Percentiles rank a stretch among this genome's conserved stretches.
phyloP scores from a whole-genome alignment of 2,113 vertebrate genomes.

The Dolichotis patagonum region DNA sequence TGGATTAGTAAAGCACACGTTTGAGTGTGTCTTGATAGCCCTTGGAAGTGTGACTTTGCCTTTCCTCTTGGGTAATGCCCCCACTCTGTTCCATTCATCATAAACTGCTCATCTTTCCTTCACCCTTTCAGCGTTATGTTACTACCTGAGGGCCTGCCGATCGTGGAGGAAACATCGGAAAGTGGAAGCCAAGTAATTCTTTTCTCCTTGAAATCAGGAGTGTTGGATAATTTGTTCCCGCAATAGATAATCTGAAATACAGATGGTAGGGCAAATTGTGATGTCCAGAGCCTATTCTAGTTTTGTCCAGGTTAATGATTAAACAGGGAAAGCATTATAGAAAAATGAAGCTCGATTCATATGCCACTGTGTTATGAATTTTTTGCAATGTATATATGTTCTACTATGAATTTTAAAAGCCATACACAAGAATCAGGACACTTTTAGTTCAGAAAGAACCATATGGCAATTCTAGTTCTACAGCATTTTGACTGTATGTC shows the following conservation, averaged over 20 bases:
- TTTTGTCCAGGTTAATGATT: not conserved
- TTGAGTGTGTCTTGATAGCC: not conserved
- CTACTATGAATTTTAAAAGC: not conserved
- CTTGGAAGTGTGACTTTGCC: not conserved
- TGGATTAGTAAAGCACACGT: not conserved
- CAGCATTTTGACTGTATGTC: not conserved
- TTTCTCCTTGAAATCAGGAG: not conserved
- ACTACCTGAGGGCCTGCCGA: not conserved
- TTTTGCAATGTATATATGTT: not conserved
- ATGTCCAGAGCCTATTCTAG: not conserved
- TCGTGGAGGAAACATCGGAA: not conserved
- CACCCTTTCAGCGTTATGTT: not conserved
- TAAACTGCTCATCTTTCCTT: not conserved
- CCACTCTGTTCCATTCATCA: not conserved
- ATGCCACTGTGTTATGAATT: not conserved
- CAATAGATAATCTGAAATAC: not conserved
- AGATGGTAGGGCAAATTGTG: not conserved
- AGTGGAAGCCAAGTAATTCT: not conserved
- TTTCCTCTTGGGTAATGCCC: not conserved
- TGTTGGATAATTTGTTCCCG: not conserved
- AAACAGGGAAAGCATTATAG: not conserved
- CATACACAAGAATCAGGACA: fast-evolving
- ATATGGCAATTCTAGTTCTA: not conserved
- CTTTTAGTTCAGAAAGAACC: not conserved
- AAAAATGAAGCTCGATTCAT: not conserved